Conservation (phyloP, 2,113 vertebrate species). For the Rhombomys opimus region DNA sequence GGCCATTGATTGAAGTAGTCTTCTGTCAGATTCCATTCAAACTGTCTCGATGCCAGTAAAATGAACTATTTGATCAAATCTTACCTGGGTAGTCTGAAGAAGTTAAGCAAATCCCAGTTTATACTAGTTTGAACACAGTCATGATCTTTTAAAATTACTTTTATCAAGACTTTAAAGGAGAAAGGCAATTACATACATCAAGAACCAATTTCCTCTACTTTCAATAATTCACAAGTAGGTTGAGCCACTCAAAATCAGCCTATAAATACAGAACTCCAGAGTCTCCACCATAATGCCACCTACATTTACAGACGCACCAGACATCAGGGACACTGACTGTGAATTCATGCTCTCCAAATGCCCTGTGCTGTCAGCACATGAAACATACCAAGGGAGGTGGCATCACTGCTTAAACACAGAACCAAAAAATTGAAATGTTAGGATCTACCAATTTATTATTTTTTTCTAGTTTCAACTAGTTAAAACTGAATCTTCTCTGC, state of each 20-base stretch:
- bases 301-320: background rate
- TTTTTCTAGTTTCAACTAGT: background rate
- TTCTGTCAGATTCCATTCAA: background rate
- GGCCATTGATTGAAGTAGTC: background rate
- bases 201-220: background rate
- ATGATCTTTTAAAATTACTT: background rate
- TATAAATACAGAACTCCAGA: background rate
- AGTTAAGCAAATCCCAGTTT: background rate
- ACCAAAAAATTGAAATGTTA: background rate
- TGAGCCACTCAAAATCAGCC: background rate
- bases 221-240: conserved; percentile 10
- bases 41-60: background rate
- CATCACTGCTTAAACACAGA: background rate
- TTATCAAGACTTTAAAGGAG: background rate
- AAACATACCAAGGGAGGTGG: background rate
- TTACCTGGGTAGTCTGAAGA: background rate
- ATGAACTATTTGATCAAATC: background rate
- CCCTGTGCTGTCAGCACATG: background rate
- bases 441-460: background rate
- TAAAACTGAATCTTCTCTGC: background rate
- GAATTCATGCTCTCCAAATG: background rate
- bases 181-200: background rate
- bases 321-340: background rate
- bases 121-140: conserved; percentile 1
- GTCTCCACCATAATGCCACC: background rate